These are phyloP conservation scores for Philopedon plagiatum DNA, from an alignment of 2,888 invertebrate species.

Conservation along the genomic window DNA sequence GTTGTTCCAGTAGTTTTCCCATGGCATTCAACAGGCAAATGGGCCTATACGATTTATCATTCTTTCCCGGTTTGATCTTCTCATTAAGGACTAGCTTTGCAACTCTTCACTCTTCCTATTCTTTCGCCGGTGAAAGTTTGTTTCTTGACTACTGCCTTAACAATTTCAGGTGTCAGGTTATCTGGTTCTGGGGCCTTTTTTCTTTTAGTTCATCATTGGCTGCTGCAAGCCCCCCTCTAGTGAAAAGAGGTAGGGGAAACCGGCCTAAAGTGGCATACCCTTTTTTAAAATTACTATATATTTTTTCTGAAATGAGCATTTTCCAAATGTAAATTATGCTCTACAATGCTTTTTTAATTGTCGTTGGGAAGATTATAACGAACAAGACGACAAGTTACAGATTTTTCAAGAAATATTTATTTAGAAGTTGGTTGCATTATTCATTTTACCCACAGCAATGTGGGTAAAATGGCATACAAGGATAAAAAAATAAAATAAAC, in stretches of 20 bases:
- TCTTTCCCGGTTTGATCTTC: conserved; percentile 8
- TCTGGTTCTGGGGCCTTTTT: background rate
- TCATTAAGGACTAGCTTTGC: conserved; percentile 24
- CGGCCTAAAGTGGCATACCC: too few relatives aligned
- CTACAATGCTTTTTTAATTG: too few relatives aligned
- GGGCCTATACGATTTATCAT: conserved; percentile 9
- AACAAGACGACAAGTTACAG: too few relatives aligned
- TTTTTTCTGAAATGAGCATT: too few relatives aligned
- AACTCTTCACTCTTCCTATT: conserved; percentile 15
- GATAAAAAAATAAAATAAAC: too few relatives aligned
- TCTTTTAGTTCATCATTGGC: background rate
- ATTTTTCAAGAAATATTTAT: too few relatives aligned
- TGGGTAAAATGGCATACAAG: too few relatives aligned
- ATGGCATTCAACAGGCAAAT: conserved; percentile 30
- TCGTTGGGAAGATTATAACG: too few relatives aligned
- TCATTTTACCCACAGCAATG: too few relatives aligned
- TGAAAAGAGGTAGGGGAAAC: conserved; percentile 1
- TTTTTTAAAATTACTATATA: too few relatives aligned
- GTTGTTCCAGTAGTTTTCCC: conserved; percentile 29
- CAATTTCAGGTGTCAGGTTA: background rate
- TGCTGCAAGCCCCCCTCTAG: background rate
- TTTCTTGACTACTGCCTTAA: background rate
- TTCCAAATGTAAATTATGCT: too few relatives aligned
- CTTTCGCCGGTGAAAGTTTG: background rate
- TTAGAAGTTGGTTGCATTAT: too few relatives aligned